phyloP scores from a whole-genome alignment of 2,888 invertebrate species.

The Troides oblongomaculatus region DNA sequence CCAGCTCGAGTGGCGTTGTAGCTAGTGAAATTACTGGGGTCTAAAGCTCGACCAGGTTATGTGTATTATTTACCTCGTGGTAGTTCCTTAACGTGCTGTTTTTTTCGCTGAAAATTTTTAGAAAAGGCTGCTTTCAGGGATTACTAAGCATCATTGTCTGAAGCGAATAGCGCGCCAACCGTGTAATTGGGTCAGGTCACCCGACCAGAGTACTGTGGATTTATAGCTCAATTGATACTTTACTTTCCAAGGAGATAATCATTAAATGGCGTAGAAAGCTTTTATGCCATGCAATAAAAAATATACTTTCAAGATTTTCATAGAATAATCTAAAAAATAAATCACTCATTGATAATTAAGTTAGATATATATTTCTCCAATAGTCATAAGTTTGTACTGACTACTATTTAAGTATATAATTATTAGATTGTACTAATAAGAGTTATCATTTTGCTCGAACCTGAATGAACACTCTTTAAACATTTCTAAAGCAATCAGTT shows the following conservation, averaged over 20 bases:
- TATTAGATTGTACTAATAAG: no score
- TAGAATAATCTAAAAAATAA: neutral
- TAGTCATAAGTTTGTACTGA: no score
- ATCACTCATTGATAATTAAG: no score
- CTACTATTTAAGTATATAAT: no score
- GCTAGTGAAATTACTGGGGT: no score
- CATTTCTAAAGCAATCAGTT: neutral
- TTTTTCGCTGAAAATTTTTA: no score
- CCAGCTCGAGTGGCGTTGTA: no score
- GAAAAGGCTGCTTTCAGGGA: neutral
- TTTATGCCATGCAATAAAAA: constrained; percentile 1
- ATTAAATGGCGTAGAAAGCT: neutral
- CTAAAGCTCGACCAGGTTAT: no score
- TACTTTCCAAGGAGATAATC: constrained; percentile 3
- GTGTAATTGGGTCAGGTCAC: constrained; percentile 26
- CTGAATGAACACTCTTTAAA: no score
- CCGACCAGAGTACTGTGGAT: constrained; percentile 2
- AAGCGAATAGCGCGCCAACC: constrained; percentile 1
- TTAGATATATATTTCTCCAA: neutral
- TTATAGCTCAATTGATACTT: constrained; percentile 12
- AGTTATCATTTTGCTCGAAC: no score
- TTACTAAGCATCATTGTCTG: neutral
- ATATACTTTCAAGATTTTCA: neutral
- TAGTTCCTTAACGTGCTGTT: no score
- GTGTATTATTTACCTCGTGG: no score